Conservation (phyloP, 2,797 vertebrate species). For the Pithecia hirsuta region DNA sequence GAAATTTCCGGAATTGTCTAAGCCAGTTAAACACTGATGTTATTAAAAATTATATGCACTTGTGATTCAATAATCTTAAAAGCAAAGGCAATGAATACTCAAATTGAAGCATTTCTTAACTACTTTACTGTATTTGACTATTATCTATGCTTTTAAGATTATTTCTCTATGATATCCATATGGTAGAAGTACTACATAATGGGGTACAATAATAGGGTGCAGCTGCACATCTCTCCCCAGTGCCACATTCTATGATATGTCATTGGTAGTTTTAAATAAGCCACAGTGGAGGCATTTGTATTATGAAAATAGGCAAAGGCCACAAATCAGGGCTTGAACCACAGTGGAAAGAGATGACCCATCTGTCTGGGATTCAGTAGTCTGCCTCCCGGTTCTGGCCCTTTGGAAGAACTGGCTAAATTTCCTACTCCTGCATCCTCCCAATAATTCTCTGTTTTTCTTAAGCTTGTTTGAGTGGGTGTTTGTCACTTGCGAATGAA, state of each 20-base stretch:
- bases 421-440: background rate
- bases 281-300: background rate
- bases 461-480: background rate
- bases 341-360: background rate
- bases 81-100: background rate
- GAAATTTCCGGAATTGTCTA: background rate
- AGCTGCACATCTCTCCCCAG: background rate
- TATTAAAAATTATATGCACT: background rate
- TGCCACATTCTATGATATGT: background rate
- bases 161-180: background rate
- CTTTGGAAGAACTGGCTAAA: background rate
- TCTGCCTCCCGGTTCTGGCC: background rate
- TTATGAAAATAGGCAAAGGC: background rate
- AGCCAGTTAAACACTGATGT: background rate
- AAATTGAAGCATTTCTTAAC: background rate
- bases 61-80: constrained; percentile 28
- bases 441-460: background rate
- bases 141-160: background rate
- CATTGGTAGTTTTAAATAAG: background rate
- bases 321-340: background rate
- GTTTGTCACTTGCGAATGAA: background rate
- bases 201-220: background rate
- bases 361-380: too few relatives aligned
- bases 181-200: background rate
- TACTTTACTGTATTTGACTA: background rate